phyloP scores from a whole-genome alignment of 1,140 invertebrate species.

The Pseudomyrmex gracilis region DNA sequence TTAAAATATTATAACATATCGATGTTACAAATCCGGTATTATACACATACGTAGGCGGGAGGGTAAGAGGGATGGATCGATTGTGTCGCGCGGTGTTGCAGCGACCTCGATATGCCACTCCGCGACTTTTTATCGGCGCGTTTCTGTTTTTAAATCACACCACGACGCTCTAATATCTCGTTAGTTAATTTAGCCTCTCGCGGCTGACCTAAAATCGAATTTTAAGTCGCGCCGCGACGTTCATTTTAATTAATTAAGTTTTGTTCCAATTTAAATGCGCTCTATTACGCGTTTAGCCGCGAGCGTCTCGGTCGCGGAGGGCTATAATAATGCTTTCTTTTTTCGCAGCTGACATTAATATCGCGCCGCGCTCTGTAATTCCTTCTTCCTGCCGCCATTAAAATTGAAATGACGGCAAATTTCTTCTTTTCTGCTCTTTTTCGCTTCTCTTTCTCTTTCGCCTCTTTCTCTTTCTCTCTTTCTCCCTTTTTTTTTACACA shows the following conservation, averaged over 20 bases:
- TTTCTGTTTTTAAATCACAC: conserved; percentile 48
- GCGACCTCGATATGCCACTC: conserved; percentile 34
- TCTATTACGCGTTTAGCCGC: conserved; percentile 58
- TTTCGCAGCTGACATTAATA: conserved; percentile 57
- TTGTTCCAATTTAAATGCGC: conserved; percentile 52
- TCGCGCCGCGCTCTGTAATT: conserved; percentile 66
- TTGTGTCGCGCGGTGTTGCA: conserved; percentile 20
- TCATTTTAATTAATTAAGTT: conserved; percentile 60
- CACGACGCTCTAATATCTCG: conserved; percentile 49
- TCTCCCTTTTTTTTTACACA: conserved; percentile 43
- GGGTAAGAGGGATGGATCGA: conserved; percentile 7
- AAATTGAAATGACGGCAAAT: conserved; percentile 67
- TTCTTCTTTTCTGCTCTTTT: conserved; percentile 37
- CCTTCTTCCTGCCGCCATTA: conserved; percentile 67
- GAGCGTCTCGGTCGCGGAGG: conserved; percentile 35
- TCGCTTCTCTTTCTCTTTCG: background rate
- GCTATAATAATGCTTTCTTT: conserved; percentile 56
- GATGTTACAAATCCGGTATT: background rate
- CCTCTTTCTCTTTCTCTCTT: background rate
- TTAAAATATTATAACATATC: conserved; percentile 27
- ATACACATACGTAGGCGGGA: background rate
- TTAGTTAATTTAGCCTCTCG: conserved; percentile 50
- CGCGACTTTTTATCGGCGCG: too few species aligned
- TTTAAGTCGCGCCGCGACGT: conserved; percentile 51
- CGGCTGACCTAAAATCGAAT: conserved; percentile 61